Percentiles rank a stretch among this genome's conserved stretches.
These are phyloP conservation scores for Nemotelus pantherinus DNA, from an alignment of 2,888 invertebrate genomes.

Conservation along the genomic window DNA sequence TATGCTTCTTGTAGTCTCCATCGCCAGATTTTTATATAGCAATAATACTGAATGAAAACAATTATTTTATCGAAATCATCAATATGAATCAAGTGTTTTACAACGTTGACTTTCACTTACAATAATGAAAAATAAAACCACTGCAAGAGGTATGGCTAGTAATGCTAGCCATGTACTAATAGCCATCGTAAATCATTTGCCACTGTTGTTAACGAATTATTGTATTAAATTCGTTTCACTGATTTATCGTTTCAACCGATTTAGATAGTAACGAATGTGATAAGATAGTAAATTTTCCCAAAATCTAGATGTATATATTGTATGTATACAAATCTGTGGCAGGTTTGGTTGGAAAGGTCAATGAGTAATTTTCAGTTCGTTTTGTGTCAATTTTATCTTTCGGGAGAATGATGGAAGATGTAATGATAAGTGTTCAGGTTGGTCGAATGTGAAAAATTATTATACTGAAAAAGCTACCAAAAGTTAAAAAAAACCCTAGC, in stretches of 20 bases:
- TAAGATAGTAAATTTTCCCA: slow-evolving; percentile 26
- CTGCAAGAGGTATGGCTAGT: slow-evolving; percentile 24
- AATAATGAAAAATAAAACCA: not conserved
- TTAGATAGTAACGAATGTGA: slow-evolving; percentile 20
- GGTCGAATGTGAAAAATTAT: too few relatives aligned
- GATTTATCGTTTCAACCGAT: slow-evolving; percentile 31
- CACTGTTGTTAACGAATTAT: slow-evolving; percentile 19
- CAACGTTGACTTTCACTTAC: slow-evolving; percentile 8
- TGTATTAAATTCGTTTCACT: slow-evolving; percentile 24
- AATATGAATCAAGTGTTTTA: not conserved
- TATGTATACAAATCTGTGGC: too few relatives aligned
- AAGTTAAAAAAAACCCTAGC: too few relatives aligned
- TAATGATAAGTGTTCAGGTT: too few relatives aligned
- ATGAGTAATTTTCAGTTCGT: too few relatives aligned
- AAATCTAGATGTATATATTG: not conserved
- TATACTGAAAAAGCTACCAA: too few relatives aligned
- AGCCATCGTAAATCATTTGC: slow-evolving; percentile 36
- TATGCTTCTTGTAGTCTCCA: slow-evolving; percentile 30
- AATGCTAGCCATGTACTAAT: slow-evolving; percentile 27
- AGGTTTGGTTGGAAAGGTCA: too few relatives aligned
- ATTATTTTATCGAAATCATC: not conserved
- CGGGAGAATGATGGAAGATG: too few relatives aligned
- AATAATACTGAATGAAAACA: not conserved
- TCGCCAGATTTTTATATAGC: slow-evolving; percentile 26
- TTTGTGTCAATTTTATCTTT: too few relatives aligned